Percentiles rank a stretch among this genome's conserved stretches.
These are phyloP conservation scores for Trinorchestia longiramus DNA, from an alignment of 1,140 invertebrate genomes.

Conservation along the genomic window DNA sequence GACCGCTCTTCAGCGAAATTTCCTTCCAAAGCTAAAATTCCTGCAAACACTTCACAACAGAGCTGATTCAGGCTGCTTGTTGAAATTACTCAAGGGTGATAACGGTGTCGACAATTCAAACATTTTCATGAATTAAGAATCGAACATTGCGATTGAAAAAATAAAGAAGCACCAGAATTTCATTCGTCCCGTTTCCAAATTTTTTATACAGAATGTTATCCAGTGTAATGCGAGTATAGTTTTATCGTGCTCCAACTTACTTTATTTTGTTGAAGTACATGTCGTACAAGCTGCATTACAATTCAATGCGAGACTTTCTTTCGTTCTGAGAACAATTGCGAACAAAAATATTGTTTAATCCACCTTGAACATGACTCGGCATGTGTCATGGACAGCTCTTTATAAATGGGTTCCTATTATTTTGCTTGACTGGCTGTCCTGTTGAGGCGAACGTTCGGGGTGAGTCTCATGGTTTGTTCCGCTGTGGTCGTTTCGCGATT, in stretches of 20 bases:
- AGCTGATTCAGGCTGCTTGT: not conserved
- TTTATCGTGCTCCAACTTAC: not conserved
- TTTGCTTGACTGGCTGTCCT: conserved; percentile 6
- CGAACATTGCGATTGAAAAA: not conserved
- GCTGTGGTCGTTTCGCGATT: not conserved
- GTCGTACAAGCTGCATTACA: not conserved
- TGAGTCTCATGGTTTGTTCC: not conserved
- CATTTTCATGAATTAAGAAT: not conserved
- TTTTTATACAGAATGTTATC: not conserved
- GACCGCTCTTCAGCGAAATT: not conserved
- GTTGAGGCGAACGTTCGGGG: not conserved
- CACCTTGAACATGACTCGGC: not conserved
- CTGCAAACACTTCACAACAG: not conserved
- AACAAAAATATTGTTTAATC: not conserved
- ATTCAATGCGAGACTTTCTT: not conserved
- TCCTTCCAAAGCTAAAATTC: not conserved
- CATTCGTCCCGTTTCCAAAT: not conserved
- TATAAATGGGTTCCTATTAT: not conserved
- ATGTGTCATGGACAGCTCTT: not conserved
- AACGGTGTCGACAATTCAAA: not conserved
- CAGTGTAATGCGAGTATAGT: not conserved
- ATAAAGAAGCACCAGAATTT: not conserved
- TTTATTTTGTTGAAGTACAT: not conserved
- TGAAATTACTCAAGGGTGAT: not conserved
- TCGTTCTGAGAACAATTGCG: not conserved